Base-by-base conservation (phyloP, 2,888 invertebrate genomes). In the Folsomia candida region DNA sequence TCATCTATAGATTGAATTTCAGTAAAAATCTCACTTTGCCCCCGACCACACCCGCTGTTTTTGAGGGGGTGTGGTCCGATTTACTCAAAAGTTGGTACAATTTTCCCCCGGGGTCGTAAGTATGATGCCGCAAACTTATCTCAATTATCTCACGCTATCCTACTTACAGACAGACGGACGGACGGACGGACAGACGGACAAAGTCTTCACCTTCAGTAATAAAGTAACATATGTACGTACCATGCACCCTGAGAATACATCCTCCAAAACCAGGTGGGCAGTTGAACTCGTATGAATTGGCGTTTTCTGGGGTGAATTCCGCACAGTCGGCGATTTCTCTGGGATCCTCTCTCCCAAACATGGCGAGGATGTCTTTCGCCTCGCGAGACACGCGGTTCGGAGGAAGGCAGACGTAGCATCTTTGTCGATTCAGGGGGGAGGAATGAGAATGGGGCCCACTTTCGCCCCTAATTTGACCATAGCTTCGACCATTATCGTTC, bases 331-430 rank as follows among this genome's bases (percentile, higher is more conserved):
- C 71, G 29, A 76, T 73, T 25, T 67, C 66, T 11, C 27, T 60
- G 37, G 67, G 74, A 11, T 58, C 51, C 9, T 69, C 69, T 26
- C 64, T 65, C n/a, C 74, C 70, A 57, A 78, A 78, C 57, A 73
- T 72, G 14, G 61, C 59, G 2, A 75, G 28, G 54, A 76, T 76
- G 59, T 76, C 73, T 64, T 71, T 57, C 37, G 76, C 73, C 27
- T 71, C 74, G 18, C 70, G 29, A 4, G 75, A 73, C 11, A 27
- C 69, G 58, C 70, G 70, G 51, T 76, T 70, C 11, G 74, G 73
- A 29, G 78, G 78, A 24, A 78, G 70, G 71, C 78, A 78, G 47
- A 78, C 78, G 51, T 78, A 78, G 70, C 78, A 78, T 54, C 71
- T 68, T 29, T 75, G 72, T 2, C 47, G 67, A 28, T 58, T 37